These are phyloP conservation scores for Megathymus violae DNA, from an alignment of 1,140 invertebrate genomes.

Conservation along the genomic window DNA sequence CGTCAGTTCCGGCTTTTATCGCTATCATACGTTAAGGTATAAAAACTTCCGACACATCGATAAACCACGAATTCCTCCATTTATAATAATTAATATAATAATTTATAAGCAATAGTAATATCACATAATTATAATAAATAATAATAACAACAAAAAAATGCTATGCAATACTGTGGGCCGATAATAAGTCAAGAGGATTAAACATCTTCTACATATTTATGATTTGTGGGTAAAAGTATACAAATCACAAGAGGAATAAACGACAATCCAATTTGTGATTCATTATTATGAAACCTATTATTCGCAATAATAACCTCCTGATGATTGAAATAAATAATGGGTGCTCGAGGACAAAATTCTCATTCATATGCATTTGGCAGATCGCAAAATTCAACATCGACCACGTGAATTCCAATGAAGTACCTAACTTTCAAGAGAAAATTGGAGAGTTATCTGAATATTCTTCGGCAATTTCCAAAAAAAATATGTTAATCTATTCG, in stretches of 20 bases:
- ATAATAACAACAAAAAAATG: too few relatives aligned
- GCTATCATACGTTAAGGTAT: too few relatives aligned
- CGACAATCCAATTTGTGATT: constrained; percentile 4
- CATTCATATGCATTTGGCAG: constrained; percentile 66
- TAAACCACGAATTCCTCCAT: too few relatives aligned
- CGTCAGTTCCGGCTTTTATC: too few relatives aligned
- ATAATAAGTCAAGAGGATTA: too few relatives aligned
- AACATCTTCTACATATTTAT: too few relatives aligned
- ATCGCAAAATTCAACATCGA: constrained; percentile 75
- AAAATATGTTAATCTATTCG: constrained; percentile 76
- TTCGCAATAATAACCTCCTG: constrained; percentile 42
- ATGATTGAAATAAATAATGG: constrained; percentile 48
- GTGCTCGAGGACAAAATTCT: constrained; percentile 52
- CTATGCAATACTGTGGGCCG: too few relatives aligned
- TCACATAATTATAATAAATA: too few relatives aligned
- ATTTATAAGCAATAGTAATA: too few relatives aligned
- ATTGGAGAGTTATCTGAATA: constrained; percentile 76
- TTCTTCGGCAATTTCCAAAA: constrained; percentile 69
- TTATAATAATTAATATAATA: too few relatives aligned
- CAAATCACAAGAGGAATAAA: neutral
- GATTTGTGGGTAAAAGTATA: too few relatives aligned
- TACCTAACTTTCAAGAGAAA: constrained; percentile 67
- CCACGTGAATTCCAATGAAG: constrained; percentile 72
- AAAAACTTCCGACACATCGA: too few relatives aligned
- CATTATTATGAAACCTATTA: constrained; percentile 24